These are phyloP conservation scores for Iselma pallidipennis DNA, from an alignment of 2,888 invertebrate genomes.

Conservation along the genomic window DNA sequence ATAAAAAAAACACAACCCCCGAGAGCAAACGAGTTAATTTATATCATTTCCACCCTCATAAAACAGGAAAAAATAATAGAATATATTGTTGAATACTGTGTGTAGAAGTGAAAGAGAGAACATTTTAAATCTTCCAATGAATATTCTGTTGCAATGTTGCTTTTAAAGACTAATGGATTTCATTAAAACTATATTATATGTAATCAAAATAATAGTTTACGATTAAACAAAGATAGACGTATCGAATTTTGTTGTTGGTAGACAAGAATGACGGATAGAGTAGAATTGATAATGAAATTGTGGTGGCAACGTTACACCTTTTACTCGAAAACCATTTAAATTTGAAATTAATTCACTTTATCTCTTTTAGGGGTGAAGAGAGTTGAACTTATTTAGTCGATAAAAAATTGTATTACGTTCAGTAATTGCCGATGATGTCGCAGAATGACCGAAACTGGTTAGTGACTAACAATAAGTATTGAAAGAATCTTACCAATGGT, in stretches of 20 bases:
- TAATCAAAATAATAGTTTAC: background rate
- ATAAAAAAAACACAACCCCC: background rate
- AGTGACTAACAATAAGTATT: background rate
- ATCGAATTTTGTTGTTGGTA: too few relatives aligned
- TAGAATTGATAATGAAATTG: too few relatives aligned
- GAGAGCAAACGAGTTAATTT: background rate
- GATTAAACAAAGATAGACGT: too few relatives aligned
- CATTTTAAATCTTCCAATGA: too few relatives aligned
- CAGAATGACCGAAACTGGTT: background rate
- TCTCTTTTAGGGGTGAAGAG: background rate
- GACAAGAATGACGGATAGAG: too few relatives aligned
- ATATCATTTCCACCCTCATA: background rate
- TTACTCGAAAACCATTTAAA: background rate
- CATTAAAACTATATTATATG: background rate
- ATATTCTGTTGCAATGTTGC: background rate
- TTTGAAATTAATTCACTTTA: background rate
- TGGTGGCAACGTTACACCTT: too few relatives aligned
- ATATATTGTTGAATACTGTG: background rate
- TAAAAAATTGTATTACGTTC: background rate
- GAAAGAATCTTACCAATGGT: slow-evolving; percentile 77
- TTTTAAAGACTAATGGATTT: background rate
- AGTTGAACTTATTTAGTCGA: background rate
- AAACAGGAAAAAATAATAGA: background rate
- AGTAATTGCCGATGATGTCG: background rate
- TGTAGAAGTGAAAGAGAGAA: background rate